These are phyloP conservation scores for Drosophila carrolli DNA, from an alignment of 1,140 invertebrate genomes.

Conservation along the genomic window DNA sequence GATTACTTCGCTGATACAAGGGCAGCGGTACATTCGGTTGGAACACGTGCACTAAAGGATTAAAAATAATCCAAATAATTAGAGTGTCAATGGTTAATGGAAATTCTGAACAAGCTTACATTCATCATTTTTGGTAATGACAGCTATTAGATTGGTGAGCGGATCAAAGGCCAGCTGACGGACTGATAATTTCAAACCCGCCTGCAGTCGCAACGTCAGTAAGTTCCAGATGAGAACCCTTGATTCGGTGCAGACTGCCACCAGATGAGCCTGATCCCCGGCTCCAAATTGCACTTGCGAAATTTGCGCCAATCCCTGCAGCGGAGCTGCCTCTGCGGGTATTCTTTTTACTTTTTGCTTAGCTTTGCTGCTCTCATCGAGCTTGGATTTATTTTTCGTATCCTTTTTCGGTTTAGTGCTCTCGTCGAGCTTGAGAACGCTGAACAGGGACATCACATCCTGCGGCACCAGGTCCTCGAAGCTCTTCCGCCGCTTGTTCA, in stretches of 20 bases:
- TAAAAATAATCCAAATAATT: background rate
- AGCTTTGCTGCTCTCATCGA: constrained; percentile 23
- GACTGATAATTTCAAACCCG: constrained; percentile 76
- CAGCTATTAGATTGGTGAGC: constrained; percentile 88
- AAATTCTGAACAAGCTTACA: constrained; percentile 83
- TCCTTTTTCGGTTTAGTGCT: constrained; percentile 28
- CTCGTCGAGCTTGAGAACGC: constrained; percentile 59
- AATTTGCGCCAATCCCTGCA: constrained; percentile 77
- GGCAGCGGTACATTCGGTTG: constrained; percentile 86
- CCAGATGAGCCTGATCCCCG: constrained; percentile 87
- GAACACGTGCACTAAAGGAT: constrained; percentile 87
- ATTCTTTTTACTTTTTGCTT: constrained; percentile 1
- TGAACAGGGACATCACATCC: constrained; percentile 66
- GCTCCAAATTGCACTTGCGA: constrained; percentile 87
- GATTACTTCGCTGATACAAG: constrained; percentile 85
- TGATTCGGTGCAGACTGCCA: constrained; percentile 85
- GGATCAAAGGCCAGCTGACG: constrained; percentile 88
- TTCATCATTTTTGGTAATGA: constrained; percentile 87
- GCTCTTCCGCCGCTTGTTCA: constrained; percentile 34
- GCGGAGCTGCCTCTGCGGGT: constrained; percentile 9
- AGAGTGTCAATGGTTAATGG: background rate
- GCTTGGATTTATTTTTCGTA: constrained; percentile 17
- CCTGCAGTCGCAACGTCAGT: constrained; percentile 87
- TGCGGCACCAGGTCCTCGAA: constrained; percentile 48
- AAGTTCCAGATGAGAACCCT: constrained; percentile 90